Base-by-base conservation (phyloP, 1,140 invertebrate species). In the Calephelis virginiensis region DNA sequence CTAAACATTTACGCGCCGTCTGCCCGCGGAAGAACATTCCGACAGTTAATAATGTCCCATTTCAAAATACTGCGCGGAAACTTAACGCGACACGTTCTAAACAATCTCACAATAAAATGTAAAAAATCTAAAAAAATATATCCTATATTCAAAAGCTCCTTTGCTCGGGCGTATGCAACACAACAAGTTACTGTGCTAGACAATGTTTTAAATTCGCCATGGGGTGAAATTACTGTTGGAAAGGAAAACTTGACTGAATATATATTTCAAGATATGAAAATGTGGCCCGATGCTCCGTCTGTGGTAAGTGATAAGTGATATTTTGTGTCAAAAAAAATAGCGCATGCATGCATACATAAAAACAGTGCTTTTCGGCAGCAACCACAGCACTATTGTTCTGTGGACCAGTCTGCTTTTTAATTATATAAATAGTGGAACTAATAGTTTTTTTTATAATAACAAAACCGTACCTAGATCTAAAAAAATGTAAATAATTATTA, bases 251-350 rank as follows among this genome's bases (percentile, higher is more conserved):
- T 94, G 17, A 91, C 92, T 28, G 89, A 94, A 40, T 89, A 86
- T 78, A 78, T 93, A 45, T 94, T 92, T 80, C 83, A 85, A 67
- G 87, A 93, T 67, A 66, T 89, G 37, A 90, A 92, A 59, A 71
- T 87, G 65, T 93, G 90, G 87, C 77, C 81, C 5, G 92, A 93
- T 68, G 83, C 90, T 67, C 92, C 93, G 8, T 91, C 91, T 64
- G 90, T 93, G 71, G 93, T 94, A 86, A 93, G 93, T 93, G 63
- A 14, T 94, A 86, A 93, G 93, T 93, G 63, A 14, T 64, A 40
- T 50, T 64, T 53, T 63, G 9, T 63, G 28, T 4, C 28, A 64
- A 68, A 65, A 68, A 28, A 28, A 28, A 28, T 28, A 28, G 5
- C 28, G 28, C 28, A 28, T 28, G 28, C 28, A 28, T 4, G 28